Evolutionary conservation across 2,797 vertebrate species (phyloP).

Genomic region (Chiroxiphia lanceolata): DNA sequence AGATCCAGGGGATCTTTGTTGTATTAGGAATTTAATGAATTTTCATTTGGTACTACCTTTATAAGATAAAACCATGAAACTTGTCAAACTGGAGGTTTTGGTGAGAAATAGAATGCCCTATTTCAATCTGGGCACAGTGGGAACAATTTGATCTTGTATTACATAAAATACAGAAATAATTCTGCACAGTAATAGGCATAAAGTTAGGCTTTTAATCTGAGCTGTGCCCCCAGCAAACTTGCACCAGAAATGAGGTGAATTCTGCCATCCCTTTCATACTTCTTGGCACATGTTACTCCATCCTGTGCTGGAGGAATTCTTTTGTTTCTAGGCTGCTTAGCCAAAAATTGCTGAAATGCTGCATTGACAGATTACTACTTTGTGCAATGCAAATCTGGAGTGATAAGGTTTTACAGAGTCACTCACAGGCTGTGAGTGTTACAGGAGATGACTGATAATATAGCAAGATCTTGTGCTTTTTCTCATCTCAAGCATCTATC

Average conservation of each 20-base stretch:
- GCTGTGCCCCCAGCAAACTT: neutral
- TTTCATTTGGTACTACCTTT: neutral
- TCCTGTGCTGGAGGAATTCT: neutral
- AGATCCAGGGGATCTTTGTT: neutral
- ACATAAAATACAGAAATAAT: neutral
- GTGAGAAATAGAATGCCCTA: neutral
- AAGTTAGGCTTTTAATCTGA: neutral
- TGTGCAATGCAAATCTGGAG: neutral
- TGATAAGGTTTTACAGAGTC: neutral
- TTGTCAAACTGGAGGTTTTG: neutral
- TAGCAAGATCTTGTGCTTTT: neutral
- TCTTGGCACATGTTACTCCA: accelerated
- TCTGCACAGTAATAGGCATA: too few species aligned
- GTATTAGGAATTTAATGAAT: neutral
- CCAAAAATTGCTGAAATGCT: neutral
- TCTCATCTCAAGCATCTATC: neutral
- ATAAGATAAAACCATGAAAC: neutral
- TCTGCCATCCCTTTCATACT: neutral
- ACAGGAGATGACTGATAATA: neutral
- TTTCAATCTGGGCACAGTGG: neutral
- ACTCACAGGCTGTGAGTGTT: neutral
- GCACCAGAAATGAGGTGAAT: neutral
- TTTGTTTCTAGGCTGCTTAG: neutral
- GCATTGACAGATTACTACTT: neutral
- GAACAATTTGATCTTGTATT: neutral